These are phyloP conservation scores for Actinernus sp. DNA, from an alignment of 92 coral and sea anemone species.

Conservation along the genomic window DNA sequence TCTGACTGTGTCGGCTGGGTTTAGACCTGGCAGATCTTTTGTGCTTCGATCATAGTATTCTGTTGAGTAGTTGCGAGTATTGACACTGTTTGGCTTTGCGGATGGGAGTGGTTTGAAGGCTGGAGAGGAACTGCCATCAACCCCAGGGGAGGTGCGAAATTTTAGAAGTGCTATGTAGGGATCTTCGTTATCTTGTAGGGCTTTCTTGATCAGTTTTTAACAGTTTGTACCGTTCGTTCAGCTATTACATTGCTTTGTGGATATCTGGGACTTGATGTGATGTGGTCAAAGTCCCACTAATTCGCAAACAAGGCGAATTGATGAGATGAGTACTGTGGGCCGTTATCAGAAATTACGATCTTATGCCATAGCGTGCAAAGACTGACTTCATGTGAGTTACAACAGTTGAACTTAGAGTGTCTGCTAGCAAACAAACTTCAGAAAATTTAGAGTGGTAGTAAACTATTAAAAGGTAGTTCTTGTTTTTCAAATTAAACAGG, in stretches of 20 bases:
- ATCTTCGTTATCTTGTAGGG: conserved; percentile 24
- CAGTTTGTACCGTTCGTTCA: conserved; percentile 22
- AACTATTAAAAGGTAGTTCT: no score
- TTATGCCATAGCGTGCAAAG: conserved; percentile 2
- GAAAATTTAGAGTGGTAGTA: no score
- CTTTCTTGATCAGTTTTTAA: conserved; percentile 3
- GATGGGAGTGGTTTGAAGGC: conserved; percentile 27
- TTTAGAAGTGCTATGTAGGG: conserved; percentile 26
- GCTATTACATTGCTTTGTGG: conserved; percentile 18
- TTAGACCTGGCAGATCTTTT: conserved; percentile 24
- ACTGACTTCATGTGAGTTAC: conserved; percentile 8
- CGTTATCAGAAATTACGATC: conserved; percentile 9
- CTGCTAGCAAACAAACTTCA: no score
- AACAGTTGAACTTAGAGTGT: conserved; percentile 18
- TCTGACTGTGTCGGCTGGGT: conserved; percentile 1
- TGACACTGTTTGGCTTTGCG: not conserved
- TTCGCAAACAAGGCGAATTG: conserved; percentile 1
- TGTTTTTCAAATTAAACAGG: conserved; percentile 1
- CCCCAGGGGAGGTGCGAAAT: conserved; percentile 23
- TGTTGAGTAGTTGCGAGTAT: conserved; percentile 8
- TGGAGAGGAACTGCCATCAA: conserved; percentile 27
- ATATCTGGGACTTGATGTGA: conserved; percentile 13
- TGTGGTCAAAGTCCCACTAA: conserved; percentile 6
- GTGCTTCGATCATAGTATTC: conserved; percentile 13
- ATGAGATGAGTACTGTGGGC: not conserved